phyloP scores from a whole-genome alignment of 2,888 invertebrate species.

The Loripinus fragilis region DNA sequence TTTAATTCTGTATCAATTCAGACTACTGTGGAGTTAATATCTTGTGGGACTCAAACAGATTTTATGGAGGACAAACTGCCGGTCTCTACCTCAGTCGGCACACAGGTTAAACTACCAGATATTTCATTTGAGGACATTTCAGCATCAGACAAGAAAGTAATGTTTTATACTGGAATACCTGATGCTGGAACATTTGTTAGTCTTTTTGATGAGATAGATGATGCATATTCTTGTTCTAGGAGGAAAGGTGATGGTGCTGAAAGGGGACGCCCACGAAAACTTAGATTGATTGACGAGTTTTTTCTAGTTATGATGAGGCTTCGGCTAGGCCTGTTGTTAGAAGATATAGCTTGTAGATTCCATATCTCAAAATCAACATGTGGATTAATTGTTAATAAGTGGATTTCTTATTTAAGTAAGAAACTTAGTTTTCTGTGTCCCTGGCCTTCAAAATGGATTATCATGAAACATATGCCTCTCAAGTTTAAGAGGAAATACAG shows the following conservation, averaged over 20 bases:
- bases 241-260: background rate
- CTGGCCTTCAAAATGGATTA: slow-evolving; percentile 33
- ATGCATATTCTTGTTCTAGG: too few species aligned
- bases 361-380: slow-evolving; percentile 34
- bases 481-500: slow-evolving; percentile 45
- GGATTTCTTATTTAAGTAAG: slow-evolving; percentile 25
- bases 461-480: slow-evolving; percentile 36
- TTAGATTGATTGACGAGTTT: slow-evolving; percentile 41
- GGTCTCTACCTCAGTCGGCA: background rate
- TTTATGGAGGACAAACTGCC: too few species aligned
- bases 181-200: slow-evolving; percentile 29
- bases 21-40: too few species aligned
- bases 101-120: slow-evolving; percentile 27
- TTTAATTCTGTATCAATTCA: too few species aligned
- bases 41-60: too few species aligned
- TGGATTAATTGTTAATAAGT: slow-evolving; percentile 12
- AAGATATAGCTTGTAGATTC: slow-evolving; percentile 40
- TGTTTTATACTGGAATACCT: slow-evolving; percentile 49
- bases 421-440: slow-evolving; percentile 23
- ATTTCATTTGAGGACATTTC: slow-evolving; percentile 43
- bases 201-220: slow-evolving; percentile 40
- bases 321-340: slow-evolving; percentile 38
- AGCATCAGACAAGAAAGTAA: slow-evolving; percentile 11
- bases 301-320: slow-evolving; percentile 39
- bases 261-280: slow-evolving; percentile 31